These are phyloP conservation scores for Pseudopleuronectes americanus DNA, from an alignment of 2,797 vertebrate genomes.

Conservation along the genomic window DNA sequence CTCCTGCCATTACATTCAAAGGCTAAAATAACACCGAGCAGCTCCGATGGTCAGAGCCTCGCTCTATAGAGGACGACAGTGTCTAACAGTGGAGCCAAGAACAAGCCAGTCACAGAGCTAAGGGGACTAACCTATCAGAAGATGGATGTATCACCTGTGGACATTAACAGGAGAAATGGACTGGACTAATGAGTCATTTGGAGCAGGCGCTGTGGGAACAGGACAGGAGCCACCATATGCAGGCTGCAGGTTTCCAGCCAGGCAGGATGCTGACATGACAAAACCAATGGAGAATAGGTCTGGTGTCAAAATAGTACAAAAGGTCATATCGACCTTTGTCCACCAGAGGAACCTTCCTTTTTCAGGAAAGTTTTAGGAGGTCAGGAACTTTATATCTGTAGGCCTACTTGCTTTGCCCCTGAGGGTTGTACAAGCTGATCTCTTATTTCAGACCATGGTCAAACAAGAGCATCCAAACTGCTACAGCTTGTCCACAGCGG, in stretches of 20 bases:
- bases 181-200: slow-evolving; percentile 48
- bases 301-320: slow-evolving; percentile 2
- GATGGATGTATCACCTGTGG: slow-evolving; percentile 34
- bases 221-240: slow-evolving; percentile 11
- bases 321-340: slow-evolving; percentile 1
- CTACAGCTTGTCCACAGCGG: neutral
- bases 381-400: neutral
- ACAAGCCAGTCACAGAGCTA: slow-evolving; percentile 34
- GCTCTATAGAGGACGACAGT: slow-evolving; percentile 40
- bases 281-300: neutral
- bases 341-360: neutral
- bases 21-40: slow-evolving; percentile 75
- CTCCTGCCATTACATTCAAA: slow-evolving; percentile 76
- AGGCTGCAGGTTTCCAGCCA: slow-evolving; percentile 27
- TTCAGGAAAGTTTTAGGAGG: neutral
- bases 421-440: neutral
- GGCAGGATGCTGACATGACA: slow-evolving; percentile 5
- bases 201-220: slow-evolving; percentile 20
- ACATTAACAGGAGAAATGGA: slow-evolving; percentile 47
- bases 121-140: slow-evolving; percentile 40
- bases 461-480: neutral
- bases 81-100: slow-evolving; percentile 41
- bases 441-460: neutral
- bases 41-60: slow-evolving; percentile 59
- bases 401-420: too few species aligned